Evolutionary conservation across 2,797 vertebrate species (phyloP), one percentile per base, ranked within the genome.

Genomic region (Emydoidea blandingii): DNA sequence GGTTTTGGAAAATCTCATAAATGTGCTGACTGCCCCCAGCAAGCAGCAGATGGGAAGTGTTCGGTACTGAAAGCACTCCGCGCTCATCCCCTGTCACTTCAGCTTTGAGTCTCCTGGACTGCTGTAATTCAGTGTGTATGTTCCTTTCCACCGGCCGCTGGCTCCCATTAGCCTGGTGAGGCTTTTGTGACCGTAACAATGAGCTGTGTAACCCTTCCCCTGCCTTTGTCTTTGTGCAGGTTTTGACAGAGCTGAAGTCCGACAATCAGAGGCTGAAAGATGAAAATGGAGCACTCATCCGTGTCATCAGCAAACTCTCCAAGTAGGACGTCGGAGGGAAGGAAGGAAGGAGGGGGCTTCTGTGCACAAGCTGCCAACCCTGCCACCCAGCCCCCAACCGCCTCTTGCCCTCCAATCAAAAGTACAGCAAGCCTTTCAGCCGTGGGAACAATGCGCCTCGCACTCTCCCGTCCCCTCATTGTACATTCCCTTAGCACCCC

Each of bases 231-330:
- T 96, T 94, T 88, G 83, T 23, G 7, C 98, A 99, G 99, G 98
- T 99, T 97, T 98, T 99, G 97, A 99, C 99, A 80, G 99, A 99
- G 93, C 98, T 99, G 97, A 99, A 99, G 97, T 99, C 99, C 0
- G 99, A 99, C 98, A 99, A 99, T 98, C 99, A 99, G 98, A 98
- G 99, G 97, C 99, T 99, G 96, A 99, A 99, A 97, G 99, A 99
- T 53, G 99, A 99, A 97, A 99, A 99, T 0, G 99, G 99, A 81
- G 99, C 99, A 87, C 99, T 99, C 97, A 99, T 99, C 97, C 98
- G 99, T 97, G 99, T 99, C 98, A 99, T 99, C 99, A 99, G 99
- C 98, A 99, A 99, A 98, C 99, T 99, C 95, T 99, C 99, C 96
- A 99, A 99, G 97, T 99, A 98, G 98, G 88, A 94, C 83, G 37